phyloP scores from a whole-genome alignment of 2,797 vertebrate genomes.

The Phrynocephalus guinanensis region DNA sequence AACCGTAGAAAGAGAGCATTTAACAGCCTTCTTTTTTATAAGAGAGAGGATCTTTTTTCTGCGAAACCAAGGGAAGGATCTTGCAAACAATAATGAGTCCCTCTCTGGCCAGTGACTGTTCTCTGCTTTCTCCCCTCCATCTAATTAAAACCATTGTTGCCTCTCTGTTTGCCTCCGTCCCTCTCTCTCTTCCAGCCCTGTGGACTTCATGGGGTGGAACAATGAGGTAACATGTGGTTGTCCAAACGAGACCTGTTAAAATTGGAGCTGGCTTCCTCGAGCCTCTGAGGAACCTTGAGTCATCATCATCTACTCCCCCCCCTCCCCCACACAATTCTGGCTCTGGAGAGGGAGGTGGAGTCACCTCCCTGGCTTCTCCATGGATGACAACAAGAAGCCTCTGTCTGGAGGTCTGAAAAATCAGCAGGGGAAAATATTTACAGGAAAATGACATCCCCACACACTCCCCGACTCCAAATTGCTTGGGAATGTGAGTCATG shows the following conservation, averaged over 20 bases:
- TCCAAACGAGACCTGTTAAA: neutral
- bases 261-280: neutral
- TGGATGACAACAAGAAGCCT: neutral
- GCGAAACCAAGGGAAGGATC: neutral
- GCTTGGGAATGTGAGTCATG: neutral
- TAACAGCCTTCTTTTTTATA: neutral
- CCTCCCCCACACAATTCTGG: neutral
- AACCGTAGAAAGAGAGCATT: neutral
- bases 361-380: neutral
- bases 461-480: neutral
- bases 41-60: neutral
- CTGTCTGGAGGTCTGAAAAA: neutral
- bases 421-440: neutral
- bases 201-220: neutral
- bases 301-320: neutral
- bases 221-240: neutral
- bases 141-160: constrained; percentile 6
- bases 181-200: neutral
- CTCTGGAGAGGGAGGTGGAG: neutral
- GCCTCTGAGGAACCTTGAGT: neutral
- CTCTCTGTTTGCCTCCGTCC: neutral
- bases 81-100: neutral
- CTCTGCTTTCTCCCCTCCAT: neutral
- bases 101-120: too few relatives aligned
- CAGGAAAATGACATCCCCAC: neutral